These are phyloP conservation scores for Scolanthus callimorphus DNA, from an alignment of 92 coral and sea anemone genomes.

Conservation along the genomic window DNA sequence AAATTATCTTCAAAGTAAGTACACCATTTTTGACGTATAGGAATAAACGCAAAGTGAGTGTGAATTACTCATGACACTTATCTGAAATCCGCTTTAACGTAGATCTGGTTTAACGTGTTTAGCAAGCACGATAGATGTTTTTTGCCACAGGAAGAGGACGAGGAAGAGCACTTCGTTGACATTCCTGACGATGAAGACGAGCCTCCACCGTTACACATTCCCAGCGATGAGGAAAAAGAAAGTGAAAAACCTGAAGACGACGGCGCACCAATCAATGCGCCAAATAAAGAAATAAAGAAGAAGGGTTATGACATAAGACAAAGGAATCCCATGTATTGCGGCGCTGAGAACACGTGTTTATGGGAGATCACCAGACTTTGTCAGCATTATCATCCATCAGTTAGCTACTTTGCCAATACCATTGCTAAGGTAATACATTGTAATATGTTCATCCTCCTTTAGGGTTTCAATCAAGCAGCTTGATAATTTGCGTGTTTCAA, in stretches of 20 bases:
- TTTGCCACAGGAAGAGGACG: conserved; percentile 91
- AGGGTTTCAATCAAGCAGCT: background rate
- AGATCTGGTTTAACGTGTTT: background rate
- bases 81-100: too few relatives aligned
- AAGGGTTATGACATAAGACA: conserved; percentile 50
- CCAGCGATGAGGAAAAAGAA: conserved; percentile 9
- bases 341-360: conserved; percentile 81
- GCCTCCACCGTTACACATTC: background rate
- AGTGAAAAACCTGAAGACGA: conserved; percentile 5
- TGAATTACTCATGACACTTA: too few relatives aligned
- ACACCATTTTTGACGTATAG: background rate
- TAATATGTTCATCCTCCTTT: too few relatives aligned
- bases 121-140: too few relatives aligned
- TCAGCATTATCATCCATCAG: conserved; percentile 93
- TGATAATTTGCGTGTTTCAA: background rate
- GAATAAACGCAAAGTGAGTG: too few relatives aligned
- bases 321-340: conserved; percentile 84
- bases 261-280: conserved; percentile 1
- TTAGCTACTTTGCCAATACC: conserved; percentile 64
- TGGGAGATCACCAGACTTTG: conserved; percentile 83
- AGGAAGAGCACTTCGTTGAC: conserved; percentile 91
- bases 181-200: conserved; percentile 26
- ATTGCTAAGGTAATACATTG: conserved; percentile 81
- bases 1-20: too few relatives aligned
- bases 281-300: conserved; percentile 1